Evolutionary conservation across 2,888 invertebrate genomes (phyloP), one percentile per base, ranked within the genome.

Genomic region (Tineola bisselliella): DNA sequence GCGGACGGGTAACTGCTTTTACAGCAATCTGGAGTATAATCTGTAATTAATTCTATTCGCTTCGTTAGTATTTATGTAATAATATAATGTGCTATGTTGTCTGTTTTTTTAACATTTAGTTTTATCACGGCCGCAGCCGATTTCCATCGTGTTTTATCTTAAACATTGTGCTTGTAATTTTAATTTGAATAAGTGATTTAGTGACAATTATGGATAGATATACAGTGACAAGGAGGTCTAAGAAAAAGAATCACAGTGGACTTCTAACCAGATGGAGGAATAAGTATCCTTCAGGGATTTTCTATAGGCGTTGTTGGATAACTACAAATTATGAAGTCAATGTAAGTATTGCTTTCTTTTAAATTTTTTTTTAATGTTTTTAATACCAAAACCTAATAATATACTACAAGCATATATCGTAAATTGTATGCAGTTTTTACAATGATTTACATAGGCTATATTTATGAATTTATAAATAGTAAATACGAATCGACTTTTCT

Each of bases 311-410:
- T 12, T 73, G 76, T 17, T 84, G 86, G 84, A 69, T 81, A 43
- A 79, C 75, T 43, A 81, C 73, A 65, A 77, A 82, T 70, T 87
- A 81, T 65, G 81, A 86, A 69, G 74, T 87, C 63, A 77, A 81
- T 64, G 86, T 86, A 65, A 83, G 84, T 81, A 65, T 25, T 25
- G 6, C 6, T 25, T 25, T 25, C 25, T 25, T 25, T 25, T 25
- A 25, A 25, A 25, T 25, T 25, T 4, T 6, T 25, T 25, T 25
- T 6, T 25, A 4, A 6, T 25, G 25, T 25, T 4, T 25, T 25
- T n/a, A n/a, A n/a, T n/a, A n/a, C n/a, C n/a, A n/a, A n/a, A n/a
- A n/a, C n/a, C n/a, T n/a, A n/a, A n/a, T n/a, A n/a, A n/a, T n/a
- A n/a, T n/a, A n/a, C n/a, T n/a, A n/a, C n/a, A n/a, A n/a, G n/a